phyloP scores from a whole-genome alignment of 2,113 vertebrate species.

The Myxocyprinus asiaticus region DNA sequence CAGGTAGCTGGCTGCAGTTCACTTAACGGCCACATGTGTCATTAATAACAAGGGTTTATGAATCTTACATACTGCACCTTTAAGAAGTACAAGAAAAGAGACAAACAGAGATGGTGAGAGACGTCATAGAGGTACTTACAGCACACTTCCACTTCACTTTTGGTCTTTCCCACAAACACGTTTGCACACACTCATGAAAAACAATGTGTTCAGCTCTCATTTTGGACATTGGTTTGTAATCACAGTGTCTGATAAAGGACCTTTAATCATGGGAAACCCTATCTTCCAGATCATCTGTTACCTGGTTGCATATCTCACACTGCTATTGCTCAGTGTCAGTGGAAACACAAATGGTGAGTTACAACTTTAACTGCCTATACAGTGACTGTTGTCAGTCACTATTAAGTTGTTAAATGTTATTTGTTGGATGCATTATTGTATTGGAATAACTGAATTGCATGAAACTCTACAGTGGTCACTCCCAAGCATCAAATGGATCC shows the following conservation, averaged over 20 bases:
- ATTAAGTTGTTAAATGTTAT: not conserved
- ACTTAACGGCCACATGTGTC: too few relatives aligned
- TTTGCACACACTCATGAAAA: not conserved
- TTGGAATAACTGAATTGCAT: too few relatives aligned
- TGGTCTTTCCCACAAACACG: not conserved
- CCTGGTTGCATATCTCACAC: slow-evolving; percentile 7
- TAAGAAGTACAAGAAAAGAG: not conserved
- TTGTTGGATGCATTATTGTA: not conserved
- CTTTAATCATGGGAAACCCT: slow-evolving; percentile 23
- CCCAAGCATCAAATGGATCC: too few relatives aligned
- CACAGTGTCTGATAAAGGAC: not conserved
- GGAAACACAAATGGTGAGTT: slow-evolving; percentile 19
- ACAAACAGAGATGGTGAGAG: slow-evolving; percentile 5
- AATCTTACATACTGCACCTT: not conserved
- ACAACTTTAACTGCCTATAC: not conserved
- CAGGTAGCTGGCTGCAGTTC: too few relatives aligned
- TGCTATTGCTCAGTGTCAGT: not conserved
- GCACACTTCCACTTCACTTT: slow-evolving; percentile 9
- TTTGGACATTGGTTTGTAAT: not conserved
- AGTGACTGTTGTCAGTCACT: not conserved
- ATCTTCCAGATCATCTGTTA: slow-evolving; percentile 6
- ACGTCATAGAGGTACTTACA: slow-evolving; percentile 11
- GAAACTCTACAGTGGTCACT: too few relatives aligned
- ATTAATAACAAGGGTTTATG: too few relatives aligned
- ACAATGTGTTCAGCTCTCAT: not conserved